Percentiles rank a stretch among this genome's conserved stretches.
These are phyloP conservation scores for Subanguina moxae DNA, from an alignment of 1,140 invertebrate species.

Conservation along the genomic window DNA sequence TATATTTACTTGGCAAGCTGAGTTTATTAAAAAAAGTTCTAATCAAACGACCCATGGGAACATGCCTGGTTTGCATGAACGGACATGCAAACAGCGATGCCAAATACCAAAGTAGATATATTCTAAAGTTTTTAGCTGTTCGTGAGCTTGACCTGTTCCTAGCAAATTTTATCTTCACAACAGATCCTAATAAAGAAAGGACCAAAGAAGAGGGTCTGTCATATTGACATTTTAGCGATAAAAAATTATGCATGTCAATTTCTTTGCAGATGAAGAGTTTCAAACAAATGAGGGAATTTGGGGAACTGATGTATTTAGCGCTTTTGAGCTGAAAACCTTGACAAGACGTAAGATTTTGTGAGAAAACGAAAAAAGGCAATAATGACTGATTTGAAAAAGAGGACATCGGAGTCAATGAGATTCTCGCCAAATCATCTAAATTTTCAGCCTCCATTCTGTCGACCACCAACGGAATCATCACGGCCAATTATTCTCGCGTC, in stretches of 20 bases:
- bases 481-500: not conserved
- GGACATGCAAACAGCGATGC: too few species aligned
- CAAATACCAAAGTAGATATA: too few species aligned
- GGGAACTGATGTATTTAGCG: conserved; percentile 46
- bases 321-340: conserved; percentile 37
- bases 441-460: conserved; percentile 3
- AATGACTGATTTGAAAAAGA: not conserved
- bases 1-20: too few species aligned
- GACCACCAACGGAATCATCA: not conserved
- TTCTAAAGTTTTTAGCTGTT: conserved; percentile 62
- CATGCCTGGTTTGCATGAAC: too few species aligned
- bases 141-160: conserved; percentile 44
- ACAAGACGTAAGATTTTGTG: conserved; percentile 36
- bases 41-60: too few species aligned
- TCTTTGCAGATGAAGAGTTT: conserved; percentile 15
- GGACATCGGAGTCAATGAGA: too few species aligned
- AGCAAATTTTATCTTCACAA: conserved; percentile 47
- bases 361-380: too few species aligned
- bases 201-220: conserved; percentile 18
- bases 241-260: not conserved
- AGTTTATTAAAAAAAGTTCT: too few species aligned
- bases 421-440: not conserved
- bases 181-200: conserved; percentile 36
- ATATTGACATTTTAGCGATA: conserved; percentile 7
- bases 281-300: conserved; percentile 40